These are phyloP conservation scores for Trachurus trachurus DNA, from an alignment of 2,797 vertebrate species.

Conservation along the genomic window DNA sequence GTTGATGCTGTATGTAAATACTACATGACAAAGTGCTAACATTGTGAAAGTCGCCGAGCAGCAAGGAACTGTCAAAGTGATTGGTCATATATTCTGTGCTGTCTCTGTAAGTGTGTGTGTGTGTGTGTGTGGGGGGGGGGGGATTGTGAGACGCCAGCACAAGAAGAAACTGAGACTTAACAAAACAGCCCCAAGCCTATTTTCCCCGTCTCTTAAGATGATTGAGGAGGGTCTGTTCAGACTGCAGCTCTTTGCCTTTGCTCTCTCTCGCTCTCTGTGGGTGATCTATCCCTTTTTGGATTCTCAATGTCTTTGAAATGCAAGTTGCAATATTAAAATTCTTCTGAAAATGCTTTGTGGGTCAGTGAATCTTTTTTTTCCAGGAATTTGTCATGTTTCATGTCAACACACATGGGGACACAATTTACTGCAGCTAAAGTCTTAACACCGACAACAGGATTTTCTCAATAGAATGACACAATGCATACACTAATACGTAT, in stretches of 20 bases:
- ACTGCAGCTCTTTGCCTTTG: conserved; percentile 63
- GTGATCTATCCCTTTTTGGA: conserved; percentile 65
- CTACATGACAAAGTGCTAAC: conserved; percentile 64
- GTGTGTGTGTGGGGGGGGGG: neutral
- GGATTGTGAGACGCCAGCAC: conserved; percentile 48
- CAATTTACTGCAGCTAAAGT: neutral
- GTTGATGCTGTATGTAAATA: conserved; percentile 67
- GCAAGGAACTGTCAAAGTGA: conserved; percentile 45
- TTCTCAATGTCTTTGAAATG: conserved; percentile 76
- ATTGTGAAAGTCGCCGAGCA: conserved; percentile 50
- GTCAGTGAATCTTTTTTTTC: conserved; percentile 34
- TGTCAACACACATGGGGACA: neutral
- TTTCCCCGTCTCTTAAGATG: conserved; percentile 45
- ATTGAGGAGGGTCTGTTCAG: conserved; percentile 36
- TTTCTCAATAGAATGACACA: no score
- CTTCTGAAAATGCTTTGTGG: conserved; percentile 50
- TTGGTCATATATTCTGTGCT: conserved; percentile 42
- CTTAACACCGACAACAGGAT: no score
- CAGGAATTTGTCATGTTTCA: neutral
- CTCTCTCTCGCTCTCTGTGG: conserved; percentile 58
- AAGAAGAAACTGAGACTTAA: conserved; percentile 40
- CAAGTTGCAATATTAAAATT: conserved; percentile 81
- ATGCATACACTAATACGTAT: no score
- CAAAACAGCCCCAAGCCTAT: conserved; percentile 30
- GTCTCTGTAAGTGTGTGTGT: conserved; percentile 27